phyloP scores from a whole-genome alignment of 92 coral and sea anemone genomes.

The Isaurus tuberculatus region DNA sequence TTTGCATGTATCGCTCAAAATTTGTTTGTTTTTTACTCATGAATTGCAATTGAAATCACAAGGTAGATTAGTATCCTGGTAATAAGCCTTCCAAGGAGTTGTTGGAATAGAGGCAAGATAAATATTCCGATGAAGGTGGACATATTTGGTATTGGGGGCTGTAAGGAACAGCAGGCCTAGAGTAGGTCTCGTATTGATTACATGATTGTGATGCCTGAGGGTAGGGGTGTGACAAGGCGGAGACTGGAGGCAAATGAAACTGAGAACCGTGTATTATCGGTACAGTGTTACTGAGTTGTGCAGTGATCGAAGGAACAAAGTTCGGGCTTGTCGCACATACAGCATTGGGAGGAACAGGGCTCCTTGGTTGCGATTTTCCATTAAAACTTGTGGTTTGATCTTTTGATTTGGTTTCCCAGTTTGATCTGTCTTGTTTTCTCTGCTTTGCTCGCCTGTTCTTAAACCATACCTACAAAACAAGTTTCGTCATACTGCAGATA shows the following conservation, averaged over 20 bases:
- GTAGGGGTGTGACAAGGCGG: constrained; percentile 23
- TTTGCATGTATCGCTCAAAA: neutral
- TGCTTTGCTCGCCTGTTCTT: constrained; percentile 95
- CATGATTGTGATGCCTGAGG: constrained; percentile 27
- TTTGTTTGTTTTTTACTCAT: neutral
- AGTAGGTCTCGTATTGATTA: constrained; percentile 28
- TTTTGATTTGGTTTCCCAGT: constrained; percentile 42
- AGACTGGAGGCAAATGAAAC: constrained; percentile 35
- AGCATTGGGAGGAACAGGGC: constrained; percentile 35
- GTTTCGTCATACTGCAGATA: too few relatives aligned
- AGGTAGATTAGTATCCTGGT: constrained; percentile 14
- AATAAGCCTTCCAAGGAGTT: constrained; percentile 27
- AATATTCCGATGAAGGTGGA: constrained; percentile 29
- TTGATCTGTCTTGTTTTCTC: constrained; percentile 76
- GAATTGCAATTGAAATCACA: neutral
- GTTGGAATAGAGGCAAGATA: constrained; percentile 32
- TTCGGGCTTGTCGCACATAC: constrained; percentile 37
- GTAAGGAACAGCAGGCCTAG: constrained; percentile 34
- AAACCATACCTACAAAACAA: constrained; percentile 87
- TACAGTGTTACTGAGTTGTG: constrained; percentile 8
- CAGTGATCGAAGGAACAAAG: constrained; percentile 32
- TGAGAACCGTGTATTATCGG: constrained; percentile 29
- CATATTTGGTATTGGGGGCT: constrained; percentile 30
- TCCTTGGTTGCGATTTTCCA: constrained; percentile 2
- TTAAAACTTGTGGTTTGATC: constrained; percentile 11